A percentile compares a stretch with the other conserved stretches of the same genome.
Evolutionary conservation across 2,888 invertebrate genomes (phyloP).

Genomic region (Drosophila maculinotata): DNA sequence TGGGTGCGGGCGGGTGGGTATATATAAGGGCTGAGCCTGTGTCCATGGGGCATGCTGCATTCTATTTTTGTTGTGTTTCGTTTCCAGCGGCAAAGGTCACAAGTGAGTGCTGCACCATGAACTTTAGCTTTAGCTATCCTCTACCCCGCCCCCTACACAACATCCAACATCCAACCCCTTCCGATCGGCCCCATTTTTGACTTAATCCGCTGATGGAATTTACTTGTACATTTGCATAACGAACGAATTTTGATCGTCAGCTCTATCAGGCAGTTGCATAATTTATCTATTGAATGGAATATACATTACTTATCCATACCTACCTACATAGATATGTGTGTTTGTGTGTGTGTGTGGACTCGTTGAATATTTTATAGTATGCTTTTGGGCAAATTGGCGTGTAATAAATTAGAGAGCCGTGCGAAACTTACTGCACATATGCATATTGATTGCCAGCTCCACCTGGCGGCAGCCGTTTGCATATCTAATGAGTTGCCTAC

Average conservation of each 20-base stretch:
- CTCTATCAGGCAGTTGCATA: constrained; percentile 30
- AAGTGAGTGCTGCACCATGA: constrained; percentile 56
- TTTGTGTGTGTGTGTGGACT: constrained; percentile 1
- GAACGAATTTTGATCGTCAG: constrained; percentile 39
- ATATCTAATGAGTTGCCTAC: constrained; percentile 44
- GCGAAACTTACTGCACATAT: constrained; percentile 44
- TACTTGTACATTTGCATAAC: constrained; percentile 48
- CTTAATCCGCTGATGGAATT: constrained; percentile 40
- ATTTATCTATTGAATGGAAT: constrained; percentile 31
- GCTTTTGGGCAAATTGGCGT: constrained; percentile 72
- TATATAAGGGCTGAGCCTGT: not conserved
- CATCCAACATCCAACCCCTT: not conserved
- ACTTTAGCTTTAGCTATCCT: constrained; percentile 32
- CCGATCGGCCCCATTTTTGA: not conserved
- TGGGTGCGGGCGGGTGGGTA: not conserved
- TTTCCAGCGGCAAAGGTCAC: constrained; percentile 58
- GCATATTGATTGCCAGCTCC: constrained; percentile 51
- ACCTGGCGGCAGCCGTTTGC: constrained; percentile 41
- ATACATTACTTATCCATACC: too few relatives aligned
- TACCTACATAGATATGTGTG: constrained; percentile 21
- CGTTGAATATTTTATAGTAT: constrained; percentile 74
- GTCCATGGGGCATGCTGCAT: constrained; percentile 29
- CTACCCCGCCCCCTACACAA: not conserved
- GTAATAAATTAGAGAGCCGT: constrained; percentile 61
- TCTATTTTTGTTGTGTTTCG: constrained; percentile 67